Evolutionary conservation across 2,797 vertebrate genomes (phyloP).

Genomic region (Diceros bicornis): DNA sequence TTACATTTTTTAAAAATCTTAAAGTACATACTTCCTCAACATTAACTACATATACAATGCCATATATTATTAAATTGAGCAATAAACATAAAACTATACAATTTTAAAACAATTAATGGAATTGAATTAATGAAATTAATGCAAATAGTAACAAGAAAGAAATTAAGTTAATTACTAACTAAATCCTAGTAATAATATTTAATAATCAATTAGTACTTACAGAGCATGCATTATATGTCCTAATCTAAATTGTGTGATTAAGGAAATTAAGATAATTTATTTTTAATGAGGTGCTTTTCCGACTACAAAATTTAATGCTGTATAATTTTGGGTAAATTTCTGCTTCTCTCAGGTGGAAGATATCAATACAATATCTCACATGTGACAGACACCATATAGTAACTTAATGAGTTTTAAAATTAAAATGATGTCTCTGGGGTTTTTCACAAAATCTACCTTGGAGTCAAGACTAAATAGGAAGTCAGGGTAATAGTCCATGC

Average conservation of each 20-base stretch:
- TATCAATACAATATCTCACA: slow-evolving; percentile 10
- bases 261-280: slow-evolving; percentile 61
- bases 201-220: slow-evolving; percentile 64
- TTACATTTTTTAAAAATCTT: background rate
- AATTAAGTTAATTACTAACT: slow-evolving; percentile 67
- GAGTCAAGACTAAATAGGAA: slow-evolving; percentile 38
- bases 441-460: background rate
- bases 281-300: slow-evolving; percentile 70
- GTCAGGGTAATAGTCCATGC: background rate
- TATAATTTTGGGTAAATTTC: slow-evolving; percentile 56
- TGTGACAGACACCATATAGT: background rate
- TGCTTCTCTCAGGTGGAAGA: background rate
- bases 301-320: slow-evolving; percentile 34
- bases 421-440: background rate
- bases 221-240: slow-evolving; percentile 28
- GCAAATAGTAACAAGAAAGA: slow-evolving; percentile 56
- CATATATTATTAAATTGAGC: background rate
- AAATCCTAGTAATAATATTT: slow-evolving; percentile 53
- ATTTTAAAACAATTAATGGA: slow-evolving; percentile 56
- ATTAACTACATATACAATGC: background rate
- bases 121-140: slow-evolving; percentile 59
- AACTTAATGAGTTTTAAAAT: slow-evolving; percentile 60
- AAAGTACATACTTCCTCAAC: background rate
- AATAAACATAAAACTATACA: slow-evolving; percentile 30
- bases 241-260: slow-evolving; percentile 64